These are phyloP conservation scores for Sebastes kiyomatsui DNA, from an alignment of 2,797 vertebrate species.

Conservation along the genomic window DNA sequence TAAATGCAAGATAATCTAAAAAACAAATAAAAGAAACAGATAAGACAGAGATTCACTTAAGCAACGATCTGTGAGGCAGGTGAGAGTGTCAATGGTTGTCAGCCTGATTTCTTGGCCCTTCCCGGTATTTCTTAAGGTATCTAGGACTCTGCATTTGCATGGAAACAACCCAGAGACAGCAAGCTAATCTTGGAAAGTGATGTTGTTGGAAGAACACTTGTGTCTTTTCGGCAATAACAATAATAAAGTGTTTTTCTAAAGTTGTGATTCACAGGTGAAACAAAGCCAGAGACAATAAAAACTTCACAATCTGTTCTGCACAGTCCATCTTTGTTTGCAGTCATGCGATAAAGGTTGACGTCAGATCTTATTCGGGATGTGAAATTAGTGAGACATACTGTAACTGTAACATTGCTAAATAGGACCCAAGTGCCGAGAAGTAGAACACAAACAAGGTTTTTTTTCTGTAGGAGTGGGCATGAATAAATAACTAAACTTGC, in stretches of 20 bases:
- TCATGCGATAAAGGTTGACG: not conserved
- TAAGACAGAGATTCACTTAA: not conserved
- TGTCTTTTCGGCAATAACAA: slow-evolving; percentile 8
- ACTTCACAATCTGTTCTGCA: slow-evolving; percentile 14
- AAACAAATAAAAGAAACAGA: not conserved
- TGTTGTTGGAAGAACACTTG: not conserved
- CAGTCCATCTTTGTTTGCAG: slow-evolving; percentile 1
- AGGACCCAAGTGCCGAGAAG: not conserved
- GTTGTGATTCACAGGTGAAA: slow-evolving; percentile 33
- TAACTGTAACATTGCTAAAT: not conserved
- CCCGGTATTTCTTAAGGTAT: not conserved
- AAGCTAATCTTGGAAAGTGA: not conserved
- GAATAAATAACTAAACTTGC: not conserved
- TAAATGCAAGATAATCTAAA: not conserved
- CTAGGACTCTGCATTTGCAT: not conserved
- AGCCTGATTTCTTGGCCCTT: not conserved
- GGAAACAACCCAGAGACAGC: not conserved
- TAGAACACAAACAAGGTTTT: not conserved
- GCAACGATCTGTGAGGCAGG: not conserved
- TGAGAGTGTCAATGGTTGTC: not conserved
- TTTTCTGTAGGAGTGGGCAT: not conserved
- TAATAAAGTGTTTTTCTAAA: not conserved
- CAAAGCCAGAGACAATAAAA: slow-evolving; percentile 16
- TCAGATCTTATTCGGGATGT: not conserved
- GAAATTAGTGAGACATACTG: not conserved